These are phyloP conservation scores for Melinaea marsaeus DNA, from an alignment of 2,888 invertebrate genomes.

Conservation along the genomic window DNA sequence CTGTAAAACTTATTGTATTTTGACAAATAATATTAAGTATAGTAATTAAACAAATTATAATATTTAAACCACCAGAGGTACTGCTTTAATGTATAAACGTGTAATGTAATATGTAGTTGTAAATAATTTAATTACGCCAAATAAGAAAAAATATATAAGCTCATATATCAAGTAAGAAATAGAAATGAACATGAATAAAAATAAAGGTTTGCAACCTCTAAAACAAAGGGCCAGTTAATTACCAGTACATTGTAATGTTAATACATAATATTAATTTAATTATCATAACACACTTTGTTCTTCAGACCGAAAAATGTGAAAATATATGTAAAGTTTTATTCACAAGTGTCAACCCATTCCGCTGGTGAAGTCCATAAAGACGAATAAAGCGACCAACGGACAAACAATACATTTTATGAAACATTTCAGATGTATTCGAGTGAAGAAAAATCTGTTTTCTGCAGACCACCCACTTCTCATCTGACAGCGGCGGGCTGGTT, in stretches of 20 bases:
- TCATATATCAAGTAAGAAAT: too few relatives aligned
- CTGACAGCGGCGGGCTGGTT: conserved; percentile 56
- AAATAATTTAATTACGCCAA: too few relatives aligned
- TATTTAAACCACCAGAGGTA: too few relatives aligned
- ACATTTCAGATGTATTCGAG: conserved; percentile 45
- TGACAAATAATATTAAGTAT: too few relatives aligned
- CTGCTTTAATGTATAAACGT: too few relatives aligned
- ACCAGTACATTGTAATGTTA: neutral
- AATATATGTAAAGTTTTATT: neutral
- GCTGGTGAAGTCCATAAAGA: neutral
- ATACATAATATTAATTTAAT: neutral
- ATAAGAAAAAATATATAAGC: too few relatives aligned
- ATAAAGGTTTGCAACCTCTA: too few relatives aligned
- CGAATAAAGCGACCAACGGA: conserved; percentile 1
- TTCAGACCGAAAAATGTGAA: neutral
- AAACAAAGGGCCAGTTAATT: neutral
- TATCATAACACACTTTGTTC: neutral
- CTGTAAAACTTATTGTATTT: too few relatives aligned
- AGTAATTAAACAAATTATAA: too few relatives aligned
- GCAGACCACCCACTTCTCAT: conserved; percentile 58
- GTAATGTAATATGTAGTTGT: too few relatives aligned
- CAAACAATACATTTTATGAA: conserved; percentile 13
- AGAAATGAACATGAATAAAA: too few relatives aligned
- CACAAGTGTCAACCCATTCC: neutral
- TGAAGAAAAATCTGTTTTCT: conserved; percentile 53